Evolutionary conservation across 2,113 vertebrate species (phyloP), one percentile per base, ranked within the genome.

Genomic region (Scortum barcoo): DNA sequence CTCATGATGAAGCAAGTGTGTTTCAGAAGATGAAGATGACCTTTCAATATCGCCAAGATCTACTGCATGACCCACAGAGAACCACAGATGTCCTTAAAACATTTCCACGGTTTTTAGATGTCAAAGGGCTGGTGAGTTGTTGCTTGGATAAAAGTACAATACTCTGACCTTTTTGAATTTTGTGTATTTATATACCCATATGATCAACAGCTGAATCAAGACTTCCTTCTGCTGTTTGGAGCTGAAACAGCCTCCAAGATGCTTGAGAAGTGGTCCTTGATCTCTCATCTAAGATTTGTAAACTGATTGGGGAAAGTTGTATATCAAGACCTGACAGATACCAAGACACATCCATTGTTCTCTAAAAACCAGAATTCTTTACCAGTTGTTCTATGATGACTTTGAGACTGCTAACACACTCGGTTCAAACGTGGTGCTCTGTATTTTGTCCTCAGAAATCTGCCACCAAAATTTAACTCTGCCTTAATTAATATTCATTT

Each of bases 91-190:
- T 90, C 75, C 63, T 87, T 3, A 87, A 87, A 80, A 80, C 68
- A 46, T 88, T 86, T 24, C 88, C 88, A 83, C 11, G 72, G 0
- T 81, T 88, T 83, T 81, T 88, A n/a, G 81, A 90, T 85, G 78
- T 76, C 50, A 76, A 86, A 86, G 83, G 83, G 17, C 61, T 80
- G 6, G 33, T 36, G 33, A 36, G 33, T n/a, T n/a, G n/a, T n/a
- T n/a, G n/a, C n/a, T n/a, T n/a, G n/a, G n/a, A n/a, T n/a, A n/a
- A n/a, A n/a, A n/a, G n/a, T n/a, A n/a, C n/a, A n/a, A n/a, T n/a
- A n/a, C n/a, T n/a, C n/a, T n/a, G n/a, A n/a, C n/a, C n/a, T n/a
- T n/a, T n/a, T n/a, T n/a, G n/a, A n/a, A n/a, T n/a, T n/a, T n/a
- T n/a, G n/a, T n/a, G n/a, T n/a, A n/a, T n/a, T n/a, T n/a, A n/a